phyloP scores from a whole-genome alignment of 1,140 invertebrate species.

The Goniozus legneri region DNA sequence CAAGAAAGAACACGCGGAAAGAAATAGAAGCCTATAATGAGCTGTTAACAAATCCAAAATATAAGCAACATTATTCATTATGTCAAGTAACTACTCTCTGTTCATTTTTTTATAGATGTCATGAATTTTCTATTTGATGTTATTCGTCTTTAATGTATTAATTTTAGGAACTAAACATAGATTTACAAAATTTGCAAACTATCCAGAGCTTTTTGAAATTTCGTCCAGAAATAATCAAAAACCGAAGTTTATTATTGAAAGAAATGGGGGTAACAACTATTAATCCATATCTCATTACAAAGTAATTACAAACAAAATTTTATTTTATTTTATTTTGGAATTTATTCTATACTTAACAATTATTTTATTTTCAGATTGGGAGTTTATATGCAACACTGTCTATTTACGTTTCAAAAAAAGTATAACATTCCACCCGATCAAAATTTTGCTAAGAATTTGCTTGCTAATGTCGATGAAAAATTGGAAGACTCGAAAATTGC shows the following conservation, averaged over 20 bases:
- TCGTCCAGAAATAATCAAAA: not conserved
- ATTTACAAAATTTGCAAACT: not conserved
- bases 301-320: constrained; percentile 10
- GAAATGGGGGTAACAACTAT: constrained; percentile 23
- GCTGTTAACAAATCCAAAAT: not conserved
- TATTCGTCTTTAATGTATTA: constrained; percentile 5
- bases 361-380: constrained; percentile 11
- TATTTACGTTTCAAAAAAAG: constrained; percentile 8
- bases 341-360: constrained; percentile 4
- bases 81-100: not conserved
- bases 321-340: constrained; percentile 2
- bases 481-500: not conserved
- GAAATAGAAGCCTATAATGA: not conserved
- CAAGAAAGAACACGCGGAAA: not conserved
- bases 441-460: not conserved
- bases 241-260: constrained; percentile 25
- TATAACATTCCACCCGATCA: not conserved
- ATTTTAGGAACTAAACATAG: constrained; percentile 3
- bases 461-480: not conserved
- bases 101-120: not conserved
- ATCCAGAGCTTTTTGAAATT: constrained; percentile 1
- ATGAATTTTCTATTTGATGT: too few species aligned
- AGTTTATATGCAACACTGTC: not conserved
- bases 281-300: not conserved
- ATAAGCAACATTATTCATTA: not conserved